These are phyloP conservation scores for Limnothrissa miodon DNA, from an alignment of 2,113 vertebrate genomes.

Conservation along the genomic window DNA sequence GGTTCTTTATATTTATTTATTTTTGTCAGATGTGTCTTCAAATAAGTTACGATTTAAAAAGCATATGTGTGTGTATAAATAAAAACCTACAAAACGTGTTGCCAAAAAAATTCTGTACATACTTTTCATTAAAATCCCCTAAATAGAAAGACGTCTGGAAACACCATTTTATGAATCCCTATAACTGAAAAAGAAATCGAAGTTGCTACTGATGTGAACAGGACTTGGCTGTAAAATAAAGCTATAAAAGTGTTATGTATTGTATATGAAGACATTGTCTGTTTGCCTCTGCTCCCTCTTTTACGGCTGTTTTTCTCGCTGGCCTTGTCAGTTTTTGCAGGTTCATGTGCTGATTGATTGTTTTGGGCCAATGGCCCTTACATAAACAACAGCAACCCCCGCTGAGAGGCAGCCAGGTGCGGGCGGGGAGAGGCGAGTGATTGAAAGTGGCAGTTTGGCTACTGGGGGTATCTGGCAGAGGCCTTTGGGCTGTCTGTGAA, in stretches of 20 bases:
- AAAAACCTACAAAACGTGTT: neutral
- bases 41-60: neutral
- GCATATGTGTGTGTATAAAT: neutral
- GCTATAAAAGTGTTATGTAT: neutral
- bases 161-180: neutral
- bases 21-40: too few relatives aligned
- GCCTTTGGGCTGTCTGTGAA: slow-evolving; percentile 3
- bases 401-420: slow-evolving; percentile 4
- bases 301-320: neutral
- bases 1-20: neutral
- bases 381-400: slow-evolving; percentile 12
- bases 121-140: neutral
- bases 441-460: slow-evolving; percentile 1
- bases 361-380: neutral
- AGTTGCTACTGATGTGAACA: neutral
- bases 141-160: neutral
- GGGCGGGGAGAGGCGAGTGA: neutral
- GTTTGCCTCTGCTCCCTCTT: neutral
- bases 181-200: neutral
- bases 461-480: neutral
- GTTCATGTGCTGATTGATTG: neutral
- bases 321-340: neutral
- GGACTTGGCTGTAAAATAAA: neutral
- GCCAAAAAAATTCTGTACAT: neutral
- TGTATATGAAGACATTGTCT: neutral